Percentiles rank a stretch among this genome's conserved stretches.
phyloP scores from a whole-genome alignment of 2,113 vertebrate species.

The Eidolon helvum region DNA sequence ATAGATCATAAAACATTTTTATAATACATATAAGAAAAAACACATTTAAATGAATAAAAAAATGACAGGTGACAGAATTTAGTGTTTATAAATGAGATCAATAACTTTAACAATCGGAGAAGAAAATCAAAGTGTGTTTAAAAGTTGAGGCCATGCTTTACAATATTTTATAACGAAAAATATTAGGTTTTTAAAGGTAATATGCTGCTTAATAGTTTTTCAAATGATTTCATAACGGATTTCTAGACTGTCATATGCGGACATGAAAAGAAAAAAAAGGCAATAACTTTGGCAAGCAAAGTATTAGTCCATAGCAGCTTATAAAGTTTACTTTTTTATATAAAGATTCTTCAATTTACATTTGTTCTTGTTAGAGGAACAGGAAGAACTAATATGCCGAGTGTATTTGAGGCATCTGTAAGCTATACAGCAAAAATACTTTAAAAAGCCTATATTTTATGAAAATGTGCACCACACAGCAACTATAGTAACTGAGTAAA shows the following conservation, averaged over 20 bases:
- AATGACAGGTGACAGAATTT: constrained; percentile 70
- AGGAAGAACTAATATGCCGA: constrained; percentile 37
- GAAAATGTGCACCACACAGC: constrained; percentile 78
- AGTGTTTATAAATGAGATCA: constrained; percentile 80
- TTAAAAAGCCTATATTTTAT: constrained; percentile 54
- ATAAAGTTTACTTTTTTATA: constrained; percentile 36
- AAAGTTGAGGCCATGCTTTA: constrained; percentile 14
- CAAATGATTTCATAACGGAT: constrained; percentile 32
- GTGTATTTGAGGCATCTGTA: constrained; percentile 2
- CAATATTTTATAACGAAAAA: constrained; percentile 41
- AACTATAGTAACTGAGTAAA: constrained; percentile 61
- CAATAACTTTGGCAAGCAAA: constrained; percentile 47
- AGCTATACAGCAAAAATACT: constrained; percentile 65
- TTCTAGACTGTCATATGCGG: not conserved
- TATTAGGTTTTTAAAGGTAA: constrained; percentile 52
- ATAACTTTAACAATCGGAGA: constrained; percentile 59
- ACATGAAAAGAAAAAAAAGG: not conserved
- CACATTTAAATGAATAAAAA: constrained; percentile 58
- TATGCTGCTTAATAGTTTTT: constrained; percentile 46
- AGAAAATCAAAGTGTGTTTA: constrained; percentile 39
- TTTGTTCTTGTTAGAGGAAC: constrained; percentile 65
- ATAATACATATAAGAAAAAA: constrained; percentile 71
- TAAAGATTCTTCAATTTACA: constrained; percentile 43
- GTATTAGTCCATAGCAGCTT: constrained; percentile 80
- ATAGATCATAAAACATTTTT: constrained; percentile 78